Evolutionary conservation across 2,888 invertebrate species (phyloP).

Genomic region (Chydorus sphaericus): DNA sequence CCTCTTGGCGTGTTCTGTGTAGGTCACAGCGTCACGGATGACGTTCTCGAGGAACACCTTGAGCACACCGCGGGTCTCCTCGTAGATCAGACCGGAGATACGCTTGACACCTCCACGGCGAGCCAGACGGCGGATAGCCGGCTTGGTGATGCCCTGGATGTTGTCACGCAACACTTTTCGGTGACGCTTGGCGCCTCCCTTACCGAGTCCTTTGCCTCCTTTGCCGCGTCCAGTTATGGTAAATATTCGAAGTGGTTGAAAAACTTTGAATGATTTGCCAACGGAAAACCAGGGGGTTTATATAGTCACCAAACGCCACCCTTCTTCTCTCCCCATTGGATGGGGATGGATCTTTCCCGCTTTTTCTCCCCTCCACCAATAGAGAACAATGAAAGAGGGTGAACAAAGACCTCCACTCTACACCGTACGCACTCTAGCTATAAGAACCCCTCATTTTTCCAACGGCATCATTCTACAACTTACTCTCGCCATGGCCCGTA

Average conservation of each 20-base stretch:
- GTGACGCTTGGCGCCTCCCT: slow-evolving; percentile 69
- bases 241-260: too few species aligned
- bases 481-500: slow-evolving; percentile 64
- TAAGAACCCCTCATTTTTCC: neutral
- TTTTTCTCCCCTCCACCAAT: neutral
- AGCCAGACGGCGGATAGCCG: too few species aligned
- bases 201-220: slow-evolving; percentile 56
- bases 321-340: too few species aligned
- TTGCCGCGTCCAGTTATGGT: slow-evolving; percentile 33
- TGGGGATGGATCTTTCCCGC: neutral
- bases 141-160: too few species aligned
- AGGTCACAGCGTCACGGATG: too few species aligned
- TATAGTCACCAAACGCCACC: neutral
- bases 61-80: too few species aligned
- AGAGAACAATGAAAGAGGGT: neutral
- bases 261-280: slow-evolving; percentile 19
- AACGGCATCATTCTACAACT: neutral
- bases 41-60: too few species aligned
- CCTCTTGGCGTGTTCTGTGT: too few species aligned
- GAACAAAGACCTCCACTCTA: neutral
- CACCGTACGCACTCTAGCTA: neutral
- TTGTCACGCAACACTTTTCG: slow-evolving; percentile 59
- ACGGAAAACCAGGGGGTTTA: neutral
- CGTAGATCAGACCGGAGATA: too few species aligned
- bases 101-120: too few species aligned